Evolutionary conservation across 2,888 invertebrate species (phyloP).

Genomic region (Lottia gigantea): DNA sequence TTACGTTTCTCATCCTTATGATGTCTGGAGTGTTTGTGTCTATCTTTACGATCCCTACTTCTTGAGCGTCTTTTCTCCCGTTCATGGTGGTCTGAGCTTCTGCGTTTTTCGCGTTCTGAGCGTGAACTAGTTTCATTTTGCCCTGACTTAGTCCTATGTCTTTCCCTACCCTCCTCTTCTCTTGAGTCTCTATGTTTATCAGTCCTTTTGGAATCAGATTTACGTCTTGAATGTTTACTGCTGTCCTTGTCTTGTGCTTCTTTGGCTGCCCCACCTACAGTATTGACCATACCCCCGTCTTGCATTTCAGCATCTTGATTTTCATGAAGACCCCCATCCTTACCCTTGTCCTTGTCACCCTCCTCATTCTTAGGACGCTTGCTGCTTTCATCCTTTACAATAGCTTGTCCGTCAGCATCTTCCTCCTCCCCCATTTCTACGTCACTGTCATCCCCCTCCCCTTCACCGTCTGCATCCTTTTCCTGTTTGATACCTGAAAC

Average conservation of each 20-base stretch:
- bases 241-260: slow-evolving; percentile 2
- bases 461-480: slow-evolving; percentile 29
- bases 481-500: slow-evolving; percentile 22
- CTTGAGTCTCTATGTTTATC: background rate
- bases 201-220: background rate
- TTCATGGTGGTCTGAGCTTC: background rate
- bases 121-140: background rate
- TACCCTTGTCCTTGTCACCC: slow-evolving; percentile 13
- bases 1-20: background rate
- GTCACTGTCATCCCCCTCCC: slow-evolving; percentile 23
- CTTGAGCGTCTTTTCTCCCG: background rate
- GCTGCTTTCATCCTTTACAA: background rate
- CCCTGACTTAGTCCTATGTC: slow-evolving; percentile 16
- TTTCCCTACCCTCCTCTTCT: background rate
- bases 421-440: slow-evolving; percentile 14
- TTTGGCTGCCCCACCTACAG: background rate
- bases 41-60: background rate
- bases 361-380: too few relatives aligned
- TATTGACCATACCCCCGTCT: slow-evolving; percentile 5
- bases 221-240: background rate
- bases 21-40: background rate
- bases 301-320: slow-evolving; percentile 10
- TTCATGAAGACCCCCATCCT: slow-evolving; percentile 13
- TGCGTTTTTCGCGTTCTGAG: background rate
- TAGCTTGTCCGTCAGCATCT: background rate